Evolutionary conservation across 2,113 vertebrate genomes (phyloP).

Genomic region (Myotis brandtii): DNA sequence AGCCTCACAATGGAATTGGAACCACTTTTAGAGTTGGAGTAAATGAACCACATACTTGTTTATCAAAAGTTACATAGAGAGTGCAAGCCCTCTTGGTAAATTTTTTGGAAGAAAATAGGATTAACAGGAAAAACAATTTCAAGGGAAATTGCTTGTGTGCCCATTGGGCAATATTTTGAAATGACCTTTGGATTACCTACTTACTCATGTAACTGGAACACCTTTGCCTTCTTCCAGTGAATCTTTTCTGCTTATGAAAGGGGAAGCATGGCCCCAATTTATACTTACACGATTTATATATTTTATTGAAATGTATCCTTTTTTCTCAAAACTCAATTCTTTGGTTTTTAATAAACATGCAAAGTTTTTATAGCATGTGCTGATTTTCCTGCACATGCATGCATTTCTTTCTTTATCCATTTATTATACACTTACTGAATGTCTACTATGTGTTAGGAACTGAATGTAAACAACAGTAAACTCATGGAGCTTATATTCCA

Average conservation of each 20-base stretch:
- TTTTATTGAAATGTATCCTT: not conserved
- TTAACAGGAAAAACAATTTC: constrained; percentile 55
- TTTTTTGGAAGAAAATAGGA: constrained; percentile 59
- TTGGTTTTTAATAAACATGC: not conserved
- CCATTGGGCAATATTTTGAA: constrained; percentile 47
- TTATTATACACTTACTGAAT: constrained; percentile 22
- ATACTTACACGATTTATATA: constrained; percentile 8
- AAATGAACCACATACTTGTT: constrained; percentile 63
- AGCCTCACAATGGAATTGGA: constrained; percentile 26
- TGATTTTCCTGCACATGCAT: not conserved
- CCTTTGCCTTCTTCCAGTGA: constrained; percentile 25
- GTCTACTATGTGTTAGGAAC: not conserved
- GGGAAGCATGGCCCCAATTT: not conserved
- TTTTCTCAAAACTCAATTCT: not conserved
- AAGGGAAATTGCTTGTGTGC: constrained; percentile 56
- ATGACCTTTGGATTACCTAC: constrained; percentile 6
- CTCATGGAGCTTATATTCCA: constrained; percentile 14
- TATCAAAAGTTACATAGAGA: constrained; percentile 55
- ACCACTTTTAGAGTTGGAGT: constrained; percentile 57
- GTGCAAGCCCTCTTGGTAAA: constrained; percentile 40
- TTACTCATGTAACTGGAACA: constrained; percentile 7
- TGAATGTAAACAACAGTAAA: constrained; percentile 40
- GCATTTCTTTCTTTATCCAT: constrained; percentile 21
- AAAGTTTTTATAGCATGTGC: not conserved
- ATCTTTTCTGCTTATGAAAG: not conserved